Percentiles rank a stretch among this genome's conserved stretches.
Conservation (phyloP, 2,888 invertebrate genomes). For the Pteria penguin region DNA sequence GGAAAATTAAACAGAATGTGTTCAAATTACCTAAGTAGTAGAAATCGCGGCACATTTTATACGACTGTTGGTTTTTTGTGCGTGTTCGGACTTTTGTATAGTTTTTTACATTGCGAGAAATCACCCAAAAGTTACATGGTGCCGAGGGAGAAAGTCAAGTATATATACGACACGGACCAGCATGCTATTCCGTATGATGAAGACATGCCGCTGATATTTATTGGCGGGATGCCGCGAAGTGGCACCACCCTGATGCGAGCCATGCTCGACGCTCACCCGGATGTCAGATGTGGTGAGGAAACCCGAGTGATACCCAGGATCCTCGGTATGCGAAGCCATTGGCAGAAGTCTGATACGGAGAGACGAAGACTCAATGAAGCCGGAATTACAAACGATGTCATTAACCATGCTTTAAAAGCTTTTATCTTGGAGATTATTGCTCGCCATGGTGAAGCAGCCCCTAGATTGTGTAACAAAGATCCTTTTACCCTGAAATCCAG, state of each 20-base stretch:
- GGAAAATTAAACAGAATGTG: background rate
- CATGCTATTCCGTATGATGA: slow-evolving; percentile 61
- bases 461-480: slow-evolving; percentile 98
- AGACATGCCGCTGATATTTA: slow-evolving; percentile 83
- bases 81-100: slow-evolving; percentile 6
- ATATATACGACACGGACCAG: slow-evolving; percentile 64
- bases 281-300: slow-evolving; percentile 98
- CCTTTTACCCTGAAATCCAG: slow-evolving; percentile 98
- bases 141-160: slow-evolving; percentile 61
- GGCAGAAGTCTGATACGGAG: slow-evolving; percentile 89
- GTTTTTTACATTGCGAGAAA: slow-evolving; percentile 56
- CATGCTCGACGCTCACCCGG: slow-evolving; percentile 98
- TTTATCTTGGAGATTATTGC: slow-evolving; percentile 93
- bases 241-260: slow-evolving; percentile 98
- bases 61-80: background rate
- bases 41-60: background rate
- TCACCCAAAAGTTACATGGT: slow-evolving; percentile 66
- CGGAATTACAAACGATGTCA: slow-evolving; percentile 90
- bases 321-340: slow-evolving; percentile 95
- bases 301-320: slow-evolving; percentile 96
- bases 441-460: slow-evolving; percentile 92
- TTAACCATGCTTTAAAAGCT: slow-evolving; percentile 97
- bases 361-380: slow-evolving; percentile 70
- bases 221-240: slow-evolving; percentile 98
- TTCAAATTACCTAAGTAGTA: background rate